A percentile compares a stretch with the other conserved stretches of the same genome.
Evolutionary conservation across 2,888 invertebrate genomes (phyloP).

Genomic region (Eulithis testata): DNA sequence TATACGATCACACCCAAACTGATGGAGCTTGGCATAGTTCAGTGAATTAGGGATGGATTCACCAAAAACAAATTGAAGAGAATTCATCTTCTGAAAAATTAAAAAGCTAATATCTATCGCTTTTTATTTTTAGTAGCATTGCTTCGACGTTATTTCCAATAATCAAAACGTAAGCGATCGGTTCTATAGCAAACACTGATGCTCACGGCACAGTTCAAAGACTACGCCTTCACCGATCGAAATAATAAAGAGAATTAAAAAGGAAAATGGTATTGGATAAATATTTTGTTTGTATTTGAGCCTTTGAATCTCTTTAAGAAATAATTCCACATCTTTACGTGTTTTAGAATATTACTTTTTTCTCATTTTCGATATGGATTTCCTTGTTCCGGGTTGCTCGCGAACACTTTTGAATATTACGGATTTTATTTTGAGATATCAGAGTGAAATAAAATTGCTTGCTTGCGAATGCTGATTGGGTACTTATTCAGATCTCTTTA

Average conservation of each 20-base stretch:
- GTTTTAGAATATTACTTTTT: conserved; percentile 24
- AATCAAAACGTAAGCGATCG: no score
- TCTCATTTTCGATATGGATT: conserved; percentile 26
- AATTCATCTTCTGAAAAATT: no score
- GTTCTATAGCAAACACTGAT: not conserved
- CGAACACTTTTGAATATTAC: conserved; percentile 17
- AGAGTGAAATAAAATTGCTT: conserved; percentile 1
- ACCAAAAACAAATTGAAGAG: no score
- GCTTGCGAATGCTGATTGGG: conserved; percentile 1
- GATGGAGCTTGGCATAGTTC: no score
- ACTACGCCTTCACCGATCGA: not conserved
- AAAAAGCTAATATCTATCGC: no score
- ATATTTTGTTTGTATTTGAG: conserved; percentile 18
- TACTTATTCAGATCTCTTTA: not conserved
- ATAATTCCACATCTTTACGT: conserved; percentile 20
- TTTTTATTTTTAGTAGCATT: no score
- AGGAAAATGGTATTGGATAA: conserved; percentile 12
- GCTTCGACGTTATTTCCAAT: no score
- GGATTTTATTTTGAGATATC: conserved; percentile 9
- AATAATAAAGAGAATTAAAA: conserved; percentile 25
- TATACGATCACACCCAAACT: no score
- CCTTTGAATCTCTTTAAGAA: conserved; percentile 22
- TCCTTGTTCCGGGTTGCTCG: conserved; percentile 2
- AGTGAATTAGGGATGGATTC: no score
- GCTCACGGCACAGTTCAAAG: conserved; percentile 16